These are phyloP conservation scores for Typhlomys cinereus DNA, from an alignment of 2,113 vertebrate species.

Conservation along the genomic window DNA sequence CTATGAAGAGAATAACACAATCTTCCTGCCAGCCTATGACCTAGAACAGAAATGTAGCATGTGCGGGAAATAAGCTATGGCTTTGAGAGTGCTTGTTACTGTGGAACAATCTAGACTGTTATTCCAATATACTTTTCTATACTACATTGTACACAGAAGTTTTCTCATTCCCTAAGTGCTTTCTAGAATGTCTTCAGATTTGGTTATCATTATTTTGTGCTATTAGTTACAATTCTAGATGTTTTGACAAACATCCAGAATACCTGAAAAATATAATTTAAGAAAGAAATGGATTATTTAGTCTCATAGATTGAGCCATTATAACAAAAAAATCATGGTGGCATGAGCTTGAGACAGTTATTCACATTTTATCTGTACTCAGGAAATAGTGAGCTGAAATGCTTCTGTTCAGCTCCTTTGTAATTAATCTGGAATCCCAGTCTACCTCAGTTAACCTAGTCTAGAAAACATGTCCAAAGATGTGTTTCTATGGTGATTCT, in stretches of 20 bases:
- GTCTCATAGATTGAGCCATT: background rate
- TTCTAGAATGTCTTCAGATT: background rate
- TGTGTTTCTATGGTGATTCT: background rate
- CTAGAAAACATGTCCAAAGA: background rate
- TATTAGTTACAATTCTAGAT: background rate
- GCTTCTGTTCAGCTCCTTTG: background rate
- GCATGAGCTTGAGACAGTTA: background rate
- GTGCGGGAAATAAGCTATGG: background rate
- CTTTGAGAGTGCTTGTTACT: background rate
- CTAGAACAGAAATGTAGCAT: background rate
- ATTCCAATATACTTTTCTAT: background rate
- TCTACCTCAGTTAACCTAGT: background rate
- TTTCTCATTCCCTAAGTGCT: background rate
- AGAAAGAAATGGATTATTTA: background rate
- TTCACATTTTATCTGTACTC: background rate
- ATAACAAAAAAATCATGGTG: background rate
- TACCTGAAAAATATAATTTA: background rate
- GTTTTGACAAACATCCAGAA: background rate
- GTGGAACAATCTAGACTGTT: background rate
- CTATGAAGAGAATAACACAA: background rate
- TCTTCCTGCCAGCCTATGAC: background rate
- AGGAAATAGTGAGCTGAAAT: background rate
- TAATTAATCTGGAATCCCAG: background rate
- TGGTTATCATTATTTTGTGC: background rate
- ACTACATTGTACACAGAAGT: background rate